Conservation (phyloP, 1,140 invertebrate genomes). For the Microplitis demolitor region DNA sequence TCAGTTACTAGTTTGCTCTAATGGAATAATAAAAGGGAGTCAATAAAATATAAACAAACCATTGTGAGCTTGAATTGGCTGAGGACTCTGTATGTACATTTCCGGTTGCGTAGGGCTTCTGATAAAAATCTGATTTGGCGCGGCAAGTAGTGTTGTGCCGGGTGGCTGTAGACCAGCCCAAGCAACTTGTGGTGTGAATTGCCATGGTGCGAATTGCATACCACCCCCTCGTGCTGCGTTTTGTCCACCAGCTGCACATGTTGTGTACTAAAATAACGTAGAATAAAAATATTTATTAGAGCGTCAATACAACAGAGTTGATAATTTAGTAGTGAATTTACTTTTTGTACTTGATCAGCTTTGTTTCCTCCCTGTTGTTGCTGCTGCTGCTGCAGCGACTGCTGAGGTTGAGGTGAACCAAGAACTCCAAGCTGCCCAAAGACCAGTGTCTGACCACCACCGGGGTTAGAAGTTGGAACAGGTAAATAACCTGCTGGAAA, state of each 20-base stretch:
- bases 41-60: conserved; percentile 50
- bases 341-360: conserved; percentile 58
- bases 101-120: conserved; percentile 76
- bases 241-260: conserved; percentile 57
- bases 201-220: conserved; percentile 67
- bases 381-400: conserved; percentile 54
- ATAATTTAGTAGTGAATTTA: conserved; percentile 24
- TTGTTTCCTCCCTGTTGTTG: conserved; percentile 54
- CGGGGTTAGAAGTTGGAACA: conserved; percentile 77
- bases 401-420: conserved; percentile 70
- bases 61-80: conserved; percentile 68
- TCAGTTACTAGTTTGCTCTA: background rate
- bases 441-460: conserved; percentile 77
- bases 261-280: conserved; percentile 33
- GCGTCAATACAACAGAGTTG: no score
- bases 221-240: conserved; percentile 66
- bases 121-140: conserved; percentile 84
- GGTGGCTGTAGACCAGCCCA: conserved; percentile 73
- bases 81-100: conserved; percentile 87
- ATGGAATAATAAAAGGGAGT: conserved; percentile 23
- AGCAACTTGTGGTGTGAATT: conserved; percentile 71
- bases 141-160: conserved; percentile 64
- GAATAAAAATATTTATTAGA: background rate
- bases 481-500: conserved; percentile 66
- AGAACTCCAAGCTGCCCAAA: conserved; percentile 78